A percentile compares a stretch with the other conserved stretches of the same genome.
These are phyloP conservation scores for Tipula confusa DNA, from an alignment of 2,888 invertebrate species.

Conservation along the genomic window DNA sequence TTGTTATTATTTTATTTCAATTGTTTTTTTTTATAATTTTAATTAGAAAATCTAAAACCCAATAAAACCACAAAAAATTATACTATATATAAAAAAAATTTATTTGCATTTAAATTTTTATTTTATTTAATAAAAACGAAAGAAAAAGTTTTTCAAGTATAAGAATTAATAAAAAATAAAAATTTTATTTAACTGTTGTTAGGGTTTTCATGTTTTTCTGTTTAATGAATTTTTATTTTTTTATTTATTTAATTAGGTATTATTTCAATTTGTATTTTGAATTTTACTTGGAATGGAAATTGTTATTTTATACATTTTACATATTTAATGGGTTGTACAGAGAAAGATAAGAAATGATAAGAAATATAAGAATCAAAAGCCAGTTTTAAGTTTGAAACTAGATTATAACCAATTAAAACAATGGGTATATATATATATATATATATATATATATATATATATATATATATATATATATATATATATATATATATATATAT, in stretches of 20 bases:
- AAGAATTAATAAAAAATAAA: slow-evolving; percentile 4
- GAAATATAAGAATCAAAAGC: too few relatives aligned
- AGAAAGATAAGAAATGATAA: too few relatives aligned
- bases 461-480: too few relatives aligned
- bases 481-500: too few relatives aligned
- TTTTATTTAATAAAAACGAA: background rate
- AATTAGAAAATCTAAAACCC: background rate
- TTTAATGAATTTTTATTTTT: background rate
- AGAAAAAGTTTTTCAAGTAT: background rate
- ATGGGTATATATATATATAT: too few relatives aligned
- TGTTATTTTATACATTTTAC: too few relatives aligned
- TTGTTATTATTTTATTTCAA: background rate
- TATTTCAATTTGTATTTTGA: background rate
- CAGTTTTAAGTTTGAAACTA: too few relatives aligned
- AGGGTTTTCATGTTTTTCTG: background rate
- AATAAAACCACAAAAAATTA: background rate
- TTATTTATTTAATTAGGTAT: background rate
- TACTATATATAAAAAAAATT: background rate
- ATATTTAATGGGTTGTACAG: too few relatives aligned
- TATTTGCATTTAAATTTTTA: slow-evolving; percentile 4
- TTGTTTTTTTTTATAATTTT: background rate
- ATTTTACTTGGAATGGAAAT: background rate
- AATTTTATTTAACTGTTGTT: background rate
- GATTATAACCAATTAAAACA: too few relatives aligned
- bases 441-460: too few relatives aligned